Conservation (phyloP, 2,797 vertebrate species). For the Crossoptilon crossoptilon region DNA sequence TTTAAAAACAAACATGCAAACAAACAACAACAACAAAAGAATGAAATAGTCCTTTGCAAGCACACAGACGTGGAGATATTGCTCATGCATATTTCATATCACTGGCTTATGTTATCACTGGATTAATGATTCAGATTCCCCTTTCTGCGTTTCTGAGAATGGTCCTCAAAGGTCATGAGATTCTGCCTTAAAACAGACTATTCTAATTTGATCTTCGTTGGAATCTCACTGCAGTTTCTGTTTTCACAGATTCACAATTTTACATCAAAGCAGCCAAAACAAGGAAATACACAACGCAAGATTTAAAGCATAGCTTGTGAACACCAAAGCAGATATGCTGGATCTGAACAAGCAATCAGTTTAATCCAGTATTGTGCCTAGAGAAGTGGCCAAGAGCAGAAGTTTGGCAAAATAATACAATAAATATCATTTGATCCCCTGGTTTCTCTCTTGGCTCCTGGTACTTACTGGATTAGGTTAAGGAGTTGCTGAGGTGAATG, state of each 20-base stretch:
- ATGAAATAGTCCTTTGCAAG: neutral
- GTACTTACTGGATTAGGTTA: neutral
- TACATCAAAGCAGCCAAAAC: neutral
- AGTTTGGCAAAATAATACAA: neutral
- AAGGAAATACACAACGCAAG: neutral
- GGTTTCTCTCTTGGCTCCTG: neutral
- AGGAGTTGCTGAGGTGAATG: neutral
- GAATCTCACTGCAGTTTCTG: neutral
- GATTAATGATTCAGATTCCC: neutral
- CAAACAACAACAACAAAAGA: neutral
- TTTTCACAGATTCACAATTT: neutral
- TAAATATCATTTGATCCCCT: neutral
- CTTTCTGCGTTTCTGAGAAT: neutral
- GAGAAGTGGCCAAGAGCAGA: neutral
- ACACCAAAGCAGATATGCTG: neutral
- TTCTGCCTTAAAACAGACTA: neutral
- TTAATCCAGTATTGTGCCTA: constrained; percentile 6
- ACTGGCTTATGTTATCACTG: neutral
- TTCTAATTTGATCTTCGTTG: neutral
- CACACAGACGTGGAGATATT: neutral
- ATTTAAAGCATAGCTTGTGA: neutral
- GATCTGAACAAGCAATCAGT: neutral
- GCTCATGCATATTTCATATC: neutral
- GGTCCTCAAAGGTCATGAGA: neutral
- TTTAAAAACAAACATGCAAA: neutral